Conservation (phyloP, 2,113 vertebrate species). For the Microcebus ravelobensis region DNA sequence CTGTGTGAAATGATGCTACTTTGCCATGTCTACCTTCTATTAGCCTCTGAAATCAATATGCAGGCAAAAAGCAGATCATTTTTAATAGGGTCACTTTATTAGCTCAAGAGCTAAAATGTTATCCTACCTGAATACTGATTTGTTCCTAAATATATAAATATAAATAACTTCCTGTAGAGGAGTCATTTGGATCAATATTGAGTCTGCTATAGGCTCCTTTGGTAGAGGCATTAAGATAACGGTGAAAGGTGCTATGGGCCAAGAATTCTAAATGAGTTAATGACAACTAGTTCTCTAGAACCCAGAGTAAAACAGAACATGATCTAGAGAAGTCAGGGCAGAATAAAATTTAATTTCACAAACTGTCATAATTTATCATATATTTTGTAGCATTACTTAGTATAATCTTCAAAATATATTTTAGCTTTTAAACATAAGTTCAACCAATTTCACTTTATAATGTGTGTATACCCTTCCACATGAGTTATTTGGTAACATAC, state of each 20-base stretch:
- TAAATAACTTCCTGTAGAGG: conserved; percentile 44
- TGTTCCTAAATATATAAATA: conserved; percentile 48
- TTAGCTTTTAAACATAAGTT: background rate
- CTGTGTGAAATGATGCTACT: background rate
- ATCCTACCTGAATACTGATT: conserved; percentile 58
- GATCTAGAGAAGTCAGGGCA: background rate
- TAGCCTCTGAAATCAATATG: conserved; percentile 64
- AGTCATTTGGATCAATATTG: conserved; percentile 46
- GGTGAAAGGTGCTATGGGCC: background rate
- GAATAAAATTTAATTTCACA: background rate
- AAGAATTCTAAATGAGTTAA: conserved; percentile 49
- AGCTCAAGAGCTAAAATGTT: conserved; percentile 60
- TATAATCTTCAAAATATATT: background rate
- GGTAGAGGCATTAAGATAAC: conserved; percentile 23
- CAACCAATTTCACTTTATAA: background rate
- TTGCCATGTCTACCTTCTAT: background rate
- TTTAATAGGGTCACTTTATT: conserved; percentile 65
- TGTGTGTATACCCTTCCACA: background rate
- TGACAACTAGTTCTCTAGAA: background rate
- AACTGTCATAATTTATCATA: background rate
- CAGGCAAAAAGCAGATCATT: conserved; percentile 54
- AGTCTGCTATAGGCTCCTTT: background rate
- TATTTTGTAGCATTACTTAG: background rate
- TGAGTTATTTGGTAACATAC: background rate
- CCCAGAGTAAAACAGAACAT: background rate